Conservation (phyloP, 2,888 invertebrate genomes). For the Abrostola triplasia region DNA sequence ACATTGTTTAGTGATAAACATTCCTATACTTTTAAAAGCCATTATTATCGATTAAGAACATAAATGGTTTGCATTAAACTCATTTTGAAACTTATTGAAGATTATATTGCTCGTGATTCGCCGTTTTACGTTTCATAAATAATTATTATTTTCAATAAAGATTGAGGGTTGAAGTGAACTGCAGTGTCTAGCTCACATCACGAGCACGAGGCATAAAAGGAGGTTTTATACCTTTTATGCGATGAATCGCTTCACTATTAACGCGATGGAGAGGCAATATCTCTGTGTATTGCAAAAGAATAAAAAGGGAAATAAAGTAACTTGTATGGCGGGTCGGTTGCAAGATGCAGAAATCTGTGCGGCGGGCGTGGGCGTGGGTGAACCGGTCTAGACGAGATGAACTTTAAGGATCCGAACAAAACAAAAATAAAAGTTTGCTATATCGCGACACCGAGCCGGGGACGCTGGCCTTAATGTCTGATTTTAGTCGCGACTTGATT, state of each 20-base stretch:
- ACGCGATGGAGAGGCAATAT: conserved; percentile 75
- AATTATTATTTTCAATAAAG: conserved; percentile 14
- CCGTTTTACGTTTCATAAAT: background rate
- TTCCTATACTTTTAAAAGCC: conserved; percentile 1
- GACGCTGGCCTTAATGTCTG: conserved; percentile 74
- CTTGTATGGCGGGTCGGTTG: conserved; percentile 85
- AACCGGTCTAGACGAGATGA: conserved; percentile 88
- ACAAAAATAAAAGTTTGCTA: conserved; percentile 80
- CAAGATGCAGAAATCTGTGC: conserved; percentile 88
- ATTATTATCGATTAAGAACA: background rate
- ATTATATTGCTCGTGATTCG: background rate
- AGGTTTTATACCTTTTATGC: conserved; percentile 56
- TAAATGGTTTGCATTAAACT: background rate
- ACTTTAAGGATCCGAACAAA: conserved; percentile 84
- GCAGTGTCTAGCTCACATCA: conserved; percentile 25
- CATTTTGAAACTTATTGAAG: conserved; percentile 3
- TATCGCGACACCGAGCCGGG: conserved; percentile 78
- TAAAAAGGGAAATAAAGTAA: conserved; percentile 85
- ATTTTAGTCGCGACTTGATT: conserved; percentile 64
- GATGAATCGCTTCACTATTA: conserved; percentile 78
- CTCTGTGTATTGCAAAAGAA: conserved; percentile 82
- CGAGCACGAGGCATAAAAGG: conserved; percentile 59
- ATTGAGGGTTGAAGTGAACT: conserved; percentile 42
- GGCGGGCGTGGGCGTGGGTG: conserved; percentile 80
- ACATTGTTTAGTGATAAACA: conserved; percentile 32